These are phyloP conservation scores for Lordiphosa fenestrarum DNA, from an alignment of 2,888 invertebrate species.

Conservation along the genomic window DNA sequence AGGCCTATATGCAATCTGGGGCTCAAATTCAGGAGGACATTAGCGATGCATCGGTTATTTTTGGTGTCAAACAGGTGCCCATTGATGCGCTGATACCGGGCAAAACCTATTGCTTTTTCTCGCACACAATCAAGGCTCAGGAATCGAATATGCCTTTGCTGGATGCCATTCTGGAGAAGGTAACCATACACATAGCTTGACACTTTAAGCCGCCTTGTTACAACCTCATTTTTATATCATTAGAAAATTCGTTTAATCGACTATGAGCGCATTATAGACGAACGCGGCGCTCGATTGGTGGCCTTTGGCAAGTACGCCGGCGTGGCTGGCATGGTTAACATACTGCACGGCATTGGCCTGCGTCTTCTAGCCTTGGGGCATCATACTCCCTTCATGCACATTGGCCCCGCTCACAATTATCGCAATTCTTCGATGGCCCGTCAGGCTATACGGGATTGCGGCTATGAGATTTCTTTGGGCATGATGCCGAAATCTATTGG, in stretches of 20 bases:
- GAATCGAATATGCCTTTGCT: slow-evolving; percentile 98
- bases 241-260: slow-evolving; percentile 95
- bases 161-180: slow-evolving; percentile 95
- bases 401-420: slow-evolving; percentile 99
- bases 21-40: slow-evolving; percentile 97
- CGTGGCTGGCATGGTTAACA: slow-evolving; percentile 99
- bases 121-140: slow-evolving; percentile 99
- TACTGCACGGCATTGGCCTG: slow-evolving; percentile 97
- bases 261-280: slow-evolving; percentile 97
- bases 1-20: slow-evolving; percentile 95
- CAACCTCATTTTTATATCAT: too few species aligned
- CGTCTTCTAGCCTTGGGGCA: slow-evolving; percentile 95
- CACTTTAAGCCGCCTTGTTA: slow-evolving; percentile 13
- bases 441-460: slow-evolving; percentile 98
- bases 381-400: slow-evolving; percentile 99
- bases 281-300: slow-evolving; percentile 93
- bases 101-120: slow-evolving; percentile 99
- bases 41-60: slow-evolving; percentile 96
- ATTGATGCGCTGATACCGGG: slow-evolving; percentile 95
- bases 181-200: slow-evolving; percentile 10
- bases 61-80: slow-evolving; percentile 94
- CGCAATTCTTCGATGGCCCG: slow-evolving; percentile 98
- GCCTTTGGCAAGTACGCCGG: slow-evolving; percentile 99
- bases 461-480: slow-evolving; percentile 97
- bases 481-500: slow-evolving; percentile 99